Conservation (phyloP, 2,888 invertebrate genomes). For the Trichopoda pennipes region DNA sequence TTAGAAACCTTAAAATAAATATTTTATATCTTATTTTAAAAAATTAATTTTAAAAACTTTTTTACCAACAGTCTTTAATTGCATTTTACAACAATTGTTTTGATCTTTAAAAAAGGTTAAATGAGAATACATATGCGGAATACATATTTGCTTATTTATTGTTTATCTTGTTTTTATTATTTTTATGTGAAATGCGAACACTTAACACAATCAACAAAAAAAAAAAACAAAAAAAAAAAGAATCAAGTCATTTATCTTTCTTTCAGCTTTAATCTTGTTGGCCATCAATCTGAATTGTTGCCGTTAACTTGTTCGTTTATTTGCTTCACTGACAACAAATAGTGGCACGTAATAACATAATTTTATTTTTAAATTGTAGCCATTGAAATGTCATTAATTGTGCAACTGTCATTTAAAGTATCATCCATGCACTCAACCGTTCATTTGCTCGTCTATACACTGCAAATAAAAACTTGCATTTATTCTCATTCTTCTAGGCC, state of each 20-base stretch:
- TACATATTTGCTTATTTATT: neutral
- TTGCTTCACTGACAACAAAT: constrained; percentile 30
- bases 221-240: constrained; percentile 6
- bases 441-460: neutral
- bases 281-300: constrained; percentile 64
- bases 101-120: constrained; percentile 62
- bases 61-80: constrained; percentile 27
- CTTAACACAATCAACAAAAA: constrained; percentile 5
- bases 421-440: constrained; percentile 39
- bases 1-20: no score
- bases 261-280: constrained; percentile 58
- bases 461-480: neutral
- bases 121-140: constrained; percentile 12
- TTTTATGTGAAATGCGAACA: constrained; percentile 31
- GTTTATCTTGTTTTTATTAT: constrained; percentile 11
- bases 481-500: constrained; percentile 7
- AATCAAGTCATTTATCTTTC: constrained; percentile 60
- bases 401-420: constrained; percentile 54
- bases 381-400: constrained; percentile 64
- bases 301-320: constrained; percentile 47
- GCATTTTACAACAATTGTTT: constrained; percentile 35
- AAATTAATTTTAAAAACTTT: constrained; percentile 12
- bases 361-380: constrained; percentile 31
- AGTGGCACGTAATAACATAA: neutral
- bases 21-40: no score